phyloP scores from a whole-genome alignment of 2,113 vertebrate genomes.

The Xenus cinereus region DNA sequence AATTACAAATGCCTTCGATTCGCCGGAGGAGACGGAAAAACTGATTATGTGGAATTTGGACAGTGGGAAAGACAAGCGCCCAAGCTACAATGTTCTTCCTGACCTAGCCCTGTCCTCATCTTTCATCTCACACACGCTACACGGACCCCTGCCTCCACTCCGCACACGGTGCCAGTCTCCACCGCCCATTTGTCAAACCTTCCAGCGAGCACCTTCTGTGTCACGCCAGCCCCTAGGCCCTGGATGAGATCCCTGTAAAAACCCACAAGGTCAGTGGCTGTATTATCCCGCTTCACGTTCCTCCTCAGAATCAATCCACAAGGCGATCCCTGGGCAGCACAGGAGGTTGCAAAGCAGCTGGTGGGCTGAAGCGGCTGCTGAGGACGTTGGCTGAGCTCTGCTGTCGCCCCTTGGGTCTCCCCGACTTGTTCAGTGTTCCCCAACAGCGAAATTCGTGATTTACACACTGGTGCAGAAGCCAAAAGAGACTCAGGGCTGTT shows the following conservation, averaged over 20 bases:
- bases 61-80: not conserved
- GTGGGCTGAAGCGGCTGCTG: not conserved
- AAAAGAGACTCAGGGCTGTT: not conserved
- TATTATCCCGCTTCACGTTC: not conserved
- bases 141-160: not conserved
- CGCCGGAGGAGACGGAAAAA: not conserved
- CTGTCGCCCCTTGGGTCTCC: accelerated
- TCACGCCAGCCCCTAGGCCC: not conserved
- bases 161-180: not conserved
- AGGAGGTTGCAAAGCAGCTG: not conserved
- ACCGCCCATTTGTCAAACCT: constrained; percentile 18
- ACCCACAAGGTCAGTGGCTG: not conserved
- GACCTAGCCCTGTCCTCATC: constrained; percentile 49
- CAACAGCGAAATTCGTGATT: not conserved
- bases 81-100: not conserved
- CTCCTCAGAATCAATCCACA: not conserved
- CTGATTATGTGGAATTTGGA: not conserved
- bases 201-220: not conserved
- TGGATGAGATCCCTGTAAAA: not conserved
- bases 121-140: constrained; percentile 10
- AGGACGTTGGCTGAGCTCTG: not conserved
- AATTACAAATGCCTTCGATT: not conserved
- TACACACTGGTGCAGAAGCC: not conserved
- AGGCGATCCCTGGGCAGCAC: not conserved
- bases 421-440: not conserved